Conservation (phyloP, 1,140 invertebrate genomes). For the Drosophila saltans region DNA sequence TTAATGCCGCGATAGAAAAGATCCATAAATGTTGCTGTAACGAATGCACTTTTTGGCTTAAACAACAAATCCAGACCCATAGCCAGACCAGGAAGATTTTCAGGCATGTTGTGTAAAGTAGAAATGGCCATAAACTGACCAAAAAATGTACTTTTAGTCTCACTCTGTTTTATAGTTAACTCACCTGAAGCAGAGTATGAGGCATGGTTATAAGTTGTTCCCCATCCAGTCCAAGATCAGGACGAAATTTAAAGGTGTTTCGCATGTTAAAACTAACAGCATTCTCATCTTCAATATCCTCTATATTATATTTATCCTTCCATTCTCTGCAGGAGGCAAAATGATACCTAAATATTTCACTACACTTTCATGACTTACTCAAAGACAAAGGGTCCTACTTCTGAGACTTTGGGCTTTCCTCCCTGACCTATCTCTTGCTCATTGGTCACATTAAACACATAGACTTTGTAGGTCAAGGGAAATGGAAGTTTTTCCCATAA, state of each 20-base stretch:
- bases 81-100: conserved; percentile 52
- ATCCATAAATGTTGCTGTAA: conserved; percentile 86
- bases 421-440: conserved; percentile 86
- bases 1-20: conserved; percentile 88
- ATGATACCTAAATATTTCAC: neutral
- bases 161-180: neutral
- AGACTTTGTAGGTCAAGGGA: conserved; percentile 89
- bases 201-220: conserved; percentile 85
- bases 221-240: conserved; percentile 45
- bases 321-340: conserved; percentile 27
- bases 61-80: conserved; percentile 85
- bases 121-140: conserved; percentile 82
- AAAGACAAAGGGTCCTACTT: conserved; percentile 90
- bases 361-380: conserved; percentile 85
- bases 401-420: conserved; percentile 86
- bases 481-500: conserved; percentile 88
- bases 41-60: conserved; percentile 85
- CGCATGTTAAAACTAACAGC: conserved; percentile 87
- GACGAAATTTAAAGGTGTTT: conserved; percentile 85
- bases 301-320: conserved; percentile 41
- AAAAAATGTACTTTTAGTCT: conserved; percentile 79
- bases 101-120: conserved; percentile 84
- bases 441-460: conserved; percentile 90
- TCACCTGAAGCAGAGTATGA: conserved; percentile 85
- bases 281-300: conserved; percentile 84